Conservation (phyloP, 2,113 vertebrate genomes). For the Ailuropoda melanoleuca region DNA sequence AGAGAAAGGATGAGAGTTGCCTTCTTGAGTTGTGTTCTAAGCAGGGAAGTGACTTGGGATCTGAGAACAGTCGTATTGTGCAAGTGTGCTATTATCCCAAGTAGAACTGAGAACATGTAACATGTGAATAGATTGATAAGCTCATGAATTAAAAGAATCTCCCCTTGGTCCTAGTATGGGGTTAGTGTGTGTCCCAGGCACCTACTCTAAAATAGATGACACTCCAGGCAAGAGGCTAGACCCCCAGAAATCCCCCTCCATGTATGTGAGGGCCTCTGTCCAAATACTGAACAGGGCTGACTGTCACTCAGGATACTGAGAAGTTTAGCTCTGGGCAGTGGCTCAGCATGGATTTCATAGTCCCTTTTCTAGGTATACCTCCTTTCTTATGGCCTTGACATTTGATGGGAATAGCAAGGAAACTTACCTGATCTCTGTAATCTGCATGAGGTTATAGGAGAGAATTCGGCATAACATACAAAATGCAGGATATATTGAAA, state of each 20-base stretch:
- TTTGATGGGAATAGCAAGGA: neutral
- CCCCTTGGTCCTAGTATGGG: neutral
- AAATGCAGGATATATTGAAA: neutral
- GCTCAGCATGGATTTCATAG: neutral
- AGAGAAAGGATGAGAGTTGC: neutral
- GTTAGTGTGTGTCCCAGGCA: neutral
- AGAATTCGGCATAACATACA: neutral
- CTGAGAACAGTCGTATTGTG: neutral
- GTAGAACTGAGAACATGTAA: neutral
- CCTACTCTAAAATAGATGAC: neutral
- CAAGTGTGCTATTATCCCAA: neutral
- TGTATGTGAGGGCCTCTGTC: neutral
- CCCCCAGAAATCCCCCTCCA: neutral
- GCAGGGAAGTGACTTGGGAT: neutral
- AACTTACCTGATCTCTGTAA: neutral
- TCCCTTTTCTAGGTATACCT: neutral
- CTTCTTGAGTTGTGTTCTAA: neutral
- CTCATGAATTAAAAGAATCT: neutral
- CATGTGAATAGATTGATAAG: neutral
- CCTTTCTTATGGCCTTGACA: neutral
- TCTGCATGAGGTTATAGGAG: neutral
- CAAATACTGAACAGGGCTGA: neutral
- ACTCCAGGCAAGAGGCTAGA: neutral
- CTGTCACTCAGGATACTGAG: neutral
- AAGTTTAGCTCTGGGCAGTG: neutral